These are phyloP conservation scores for Holothuria scabra DNA, from an alignment of 53 echinoderm and acorn worm genomes.

Conservation along the genomic window DNA sequence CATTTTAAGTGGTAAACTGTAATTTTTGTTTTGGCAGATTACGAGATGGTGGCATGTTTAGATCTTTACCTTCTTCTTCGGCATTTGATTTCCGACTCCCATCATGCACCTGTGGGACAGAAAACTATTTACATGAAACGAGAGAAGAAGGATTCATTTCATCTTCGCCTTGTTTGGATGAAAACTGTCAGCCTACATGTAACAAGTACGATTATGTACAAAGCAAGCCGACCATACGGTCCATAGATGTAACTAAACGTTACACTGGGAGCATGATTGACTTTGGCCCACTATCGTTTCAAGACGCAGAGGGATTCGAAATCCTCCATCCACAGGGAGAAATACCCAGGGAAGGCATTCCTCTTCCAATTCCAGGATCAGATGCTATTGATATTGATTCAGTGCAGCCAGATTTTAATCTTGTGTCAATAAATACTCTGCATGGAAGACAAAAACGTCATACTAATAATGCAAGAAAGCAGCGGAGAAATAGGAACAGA, in stretches of 20 bases:
- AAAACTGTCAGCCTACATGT: slow-evolving; percentile 65
- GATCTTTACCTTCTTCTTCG: slow-evolving; percentile 61
- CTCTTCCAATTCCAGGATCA: background rate
- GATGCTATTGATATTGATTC: slow-evolving; percentile 1
- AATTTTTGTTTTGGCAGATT: slow-evolving; percentile 61
- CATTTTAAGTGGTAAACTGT: too few relatives aligned
- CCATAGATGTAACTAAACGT: slow-evolving; percentile 72
- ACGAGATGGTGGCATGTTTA: slow-evolving; percentile 93
- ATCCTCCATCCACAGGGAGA: background rate
- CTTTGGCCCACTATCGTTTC: slow-evolving; percentile 29
- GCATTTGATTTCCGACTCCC: slow-evolving; percentile 81
- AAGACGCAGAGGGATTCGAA: background rate
- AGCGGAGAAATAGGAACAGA: background rate
- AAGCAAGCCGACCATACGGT: slow-evolving; percentile 68
- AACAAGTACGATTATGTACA: slow-evolving; percentile 75
- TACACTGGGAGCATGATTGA: slow-evolving; percentile 52
- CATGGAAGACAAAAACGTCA: background rate
- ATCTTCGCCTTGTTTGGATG: slow-evolving; percentile 15
- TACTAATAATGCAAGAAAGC: background rate
- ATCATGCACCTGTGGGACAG: slow-evolving; percentile 72
- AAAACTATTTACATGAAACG: slow-evolving; percentile 32
- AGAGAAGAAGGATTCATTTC: background rate
- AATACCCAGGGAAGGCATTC: background rate
- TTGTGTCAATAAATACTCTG: background rate
- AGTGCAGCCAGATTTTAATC: background rate